Evolutionary conservation across 2,113 vertebrate species (phyloP).

Genomic region (Apteryx mantelli): DNA sequence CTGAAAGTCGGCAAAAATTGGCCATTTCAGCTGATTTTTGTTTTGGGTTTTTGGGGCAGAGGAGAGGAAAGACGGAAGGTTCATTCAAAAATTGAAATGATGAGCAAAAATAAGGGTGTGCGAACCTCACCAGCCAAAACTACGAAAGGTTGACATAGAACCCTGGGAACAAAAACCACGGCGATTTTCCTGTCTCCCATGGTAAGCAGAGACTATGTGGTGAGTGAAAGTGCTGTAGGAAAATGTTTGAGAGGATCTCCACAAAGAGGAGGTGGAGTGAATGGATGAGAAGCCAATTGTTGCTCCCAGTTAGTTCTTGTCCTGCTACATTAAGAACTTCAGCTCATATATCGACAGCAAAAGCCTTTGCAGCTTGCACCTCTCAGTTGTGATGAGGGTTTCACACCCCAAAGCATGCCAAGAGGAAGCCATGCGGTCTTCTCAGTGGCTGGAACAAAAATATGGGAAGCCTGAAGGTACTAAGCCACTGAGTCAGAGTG

Average conservation of each 20-base stretch:
- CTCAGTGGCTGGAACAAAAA: conserved; percentile 28
- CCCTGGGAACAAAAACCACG: conserved; percentile 61
- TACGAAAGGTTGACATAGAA: conserved; percentile 40
- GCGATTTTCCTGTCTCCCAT: conserved; percentile 51
- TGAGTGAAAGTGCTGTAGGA: background rate
- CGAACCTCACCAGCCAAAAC: conserved; percentile 17
- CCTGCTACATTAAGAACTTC: background rate
- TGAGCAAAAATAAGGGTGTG: conserved; percentile 41
- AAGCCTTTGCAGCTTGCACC: background rate
- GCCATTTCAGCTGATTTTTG: conserved; percentile 56
- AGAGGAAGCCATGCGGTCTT: conserved; percentile 35
- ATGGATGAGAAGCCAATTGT: background rate
- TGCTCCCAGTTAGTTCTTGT: background rate
- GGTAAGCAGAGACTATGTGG: conserved; percentile 52
- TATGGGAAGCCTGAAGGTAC: conserved; percentile 10
- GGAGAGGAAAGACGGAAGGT: conserved; percentile 15
- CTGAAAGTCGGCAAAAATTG: conserved; percentile 34
- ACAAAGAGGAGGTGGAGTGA: conserved; percentile 14
- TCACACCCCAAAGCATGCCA: background rate
- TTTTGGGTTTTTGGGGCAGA: conserved; percentile 39
- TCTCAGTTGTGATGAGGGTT: conserved; percentile 12
- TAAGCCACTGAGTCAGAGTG: conserved; percentile 37
- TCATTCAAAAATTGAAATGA: conserved; percentile 42
- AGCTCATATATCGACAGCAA: background rate
- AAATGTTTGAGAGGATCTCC: conserved; percentile 11